A percentile compares a stretch with the other conserved stretches of the same genome.
phyloP scores from a whole-genome alignment of 2,888 invertebrate genomes.

The Zonitis immaculata region DNA sequence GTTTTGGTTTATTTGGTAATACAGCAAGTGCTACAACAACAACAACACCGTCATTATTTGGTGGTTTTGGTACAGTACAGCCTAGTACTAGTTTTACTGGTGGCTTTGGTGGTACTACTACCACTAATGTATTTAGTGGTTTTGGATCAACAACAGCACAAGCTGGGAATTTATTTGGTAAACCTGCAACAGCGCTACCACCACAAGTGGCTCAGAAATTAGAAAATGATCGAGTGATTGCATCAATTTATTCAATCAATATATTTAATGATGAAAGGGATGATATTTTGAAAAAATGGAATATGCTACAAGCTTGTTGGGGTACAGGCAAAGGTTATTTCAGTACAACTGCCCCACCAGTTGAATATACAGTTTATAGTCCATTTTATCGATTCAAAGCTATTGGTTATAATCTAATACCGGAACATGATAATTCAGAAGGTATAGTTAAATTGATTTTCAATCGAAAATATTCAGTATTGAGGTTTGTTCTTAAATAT shows the following conservation, averaged over 20 bases:
- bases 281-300: constrained; percentile 89
- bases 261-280: constrained; percentile 96
- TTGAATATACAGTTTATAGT: constrained; percentile 83
- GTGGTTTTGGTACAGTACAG: constrained; percentile 44
- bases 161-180: constrained; percentile 25
- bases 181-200: constrained; percentile 13
- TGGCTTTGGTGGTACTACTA: constrained; percentile 47
- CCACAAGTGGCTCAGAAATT: constrained; percentile 30
- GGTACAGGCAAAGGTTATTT: constrained; percentile 82
- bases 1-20: constrained; percentile 41
- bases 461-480: constrained; percentile 73
- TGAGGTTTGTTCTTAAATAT: constrained; percentile 55
- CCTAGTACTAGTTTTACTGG: constrained; percentile 48
- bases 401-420: constrained; percentile 86
- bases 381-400: constrained; percentile 92
- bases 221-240: constrained; percentile 49
- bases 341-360: constrained; percentile 67
- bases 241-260: constrained; percentile 50
- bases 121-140: constrained; percentile 43
- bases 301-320: constrained; percentile 87
- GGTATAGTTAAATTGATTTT: constrained; percentile 85
- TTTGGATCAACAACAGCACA: constrained; percentile 48
- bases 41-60: constrained; percentile 37
- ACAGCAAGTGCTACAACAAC: constrained; percentile 30
- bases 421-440: constrained; percentile 82